Base-by-base conservation (phyloP, 2,888 invertebrate genomes). In the Chorisops tibialis region DNA sequence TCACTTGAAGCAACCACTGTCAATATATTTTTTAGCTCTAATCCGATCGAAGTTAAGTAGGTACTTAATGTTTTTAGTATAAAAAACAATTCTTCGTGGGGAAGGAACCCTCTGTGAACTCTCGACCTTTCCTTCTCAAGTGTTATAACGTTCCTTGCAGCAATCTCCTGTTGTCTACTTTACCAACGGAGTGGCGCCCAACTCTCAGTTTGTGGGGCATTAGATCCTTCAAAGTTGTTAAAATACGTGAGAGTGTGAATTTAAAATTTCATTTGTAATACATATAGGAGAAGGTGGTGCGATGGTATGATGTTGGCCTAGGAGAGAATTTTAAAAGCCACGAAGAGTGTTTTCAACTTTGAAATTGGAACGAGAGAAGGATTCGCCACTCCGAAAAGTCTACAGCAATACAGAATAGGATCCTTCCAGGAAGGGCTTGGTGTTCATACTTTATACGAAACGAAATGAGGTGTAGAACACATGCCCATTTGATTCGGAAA, bases 11-110 rank as follows among this genome's bases (percentile, higher is more conserved):
- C 51, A 61, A 61, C 61, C 61, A 45, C 61, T 58, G 60, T 38
- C 47, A 63, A 62, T 65, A 65, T 63, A 65, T 63, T 65, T 62
- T n/a, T 48, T 54, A 65, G 51, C 63, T 67, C 64, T 68, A 69
- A 69, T 69, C 69, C 69, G 69, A 69, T 69, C 68, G 68, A 67
- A 69, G 69, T 67, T 69, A 69, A 68, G 69, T 68, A 69, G 60
- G 64, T 69, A 69, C 69, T 69, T 69, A 68, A 67, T 69, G 68
- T 68, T 68, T 68, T 67, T 68, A 68, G 41, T 39, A 62, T 39
- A 56, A 54, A 62, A 62, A 56, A 59, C 59, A 59, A 49, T 48
- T 48, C 21, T 56, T 43, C 21, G 14, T 12, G 24, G 50, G 12
- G 4, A 2, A 35, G 50, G 35, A 14, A 50, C 35, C 24, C 56